Evolutionary conservation across 1,140 invertebrate genomes (phyloP).

Genomic region (Diorhabda sublineata): DNA sequence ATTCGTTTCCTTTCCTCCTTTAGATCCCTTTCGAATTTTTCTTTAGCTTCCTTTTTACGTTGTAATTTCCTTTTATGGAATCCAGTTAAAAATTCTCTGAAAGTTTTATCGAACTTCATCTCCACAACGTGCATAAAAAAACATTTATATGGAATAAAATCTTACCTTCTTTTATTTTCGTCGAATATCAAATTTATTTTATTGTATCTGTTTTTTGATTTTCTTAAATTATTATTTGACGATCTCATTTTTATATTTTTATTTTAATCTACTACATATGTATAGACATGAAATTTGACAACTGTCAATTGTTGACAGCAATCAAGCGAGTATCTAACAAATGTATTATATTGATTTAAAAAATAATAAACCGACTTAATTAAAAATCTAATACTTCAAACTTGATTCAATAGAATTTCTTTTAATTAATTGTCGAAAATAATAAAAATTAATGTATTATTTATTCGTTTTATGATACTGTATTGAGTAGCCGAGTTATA

Average conservation of each 20-base stretch:
- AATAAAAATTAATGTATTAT: neutral
- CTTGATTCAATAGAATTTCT: too few species aligned
- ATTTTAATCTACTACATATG: neutral
- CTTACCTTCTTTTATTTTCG: conserved; percentile 57
- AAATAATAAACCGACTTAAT: too few species aligned
- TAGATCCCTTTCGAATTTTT: conserved; percentile 62
- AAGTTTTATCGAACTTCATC: conserved; percentile 13
- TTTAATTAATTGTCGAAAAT: too few species aligned
- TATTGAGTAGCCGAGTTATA: neutral
- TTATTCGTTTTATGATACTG: neutral
- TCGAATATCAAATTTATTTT: conserved; percentile 59
- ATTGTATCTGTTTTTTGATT: conserved; percentile 43
- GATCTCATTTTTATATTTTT: conserved; percentile 21
- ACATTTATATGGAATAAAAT: too few species aligned
- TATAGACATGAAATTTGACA: too few species aligned
- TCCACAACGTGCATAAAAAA: too few species aligned
- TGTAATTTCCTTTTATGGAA: conserved; percentile 73
- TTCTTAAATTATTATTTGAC: conserved; percentile 26
- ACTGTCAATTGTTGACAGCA: too few species aligned
- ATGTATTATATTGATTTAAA: too few species aligned
- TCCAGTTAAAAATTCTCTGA: conserved; percentile 66
- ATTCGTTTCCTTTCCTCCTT: conserved; percentile 72
- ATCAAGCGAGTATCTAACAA: too few species aligned
- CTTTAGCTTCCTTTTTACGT: conserved; percentile 64
- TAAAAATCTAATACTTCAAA: too few species aligned